phyloP scores from a whole-genome alignment of 2,113 vertebrate genomes.

The Melanostigma gelatinosum region DNA sequence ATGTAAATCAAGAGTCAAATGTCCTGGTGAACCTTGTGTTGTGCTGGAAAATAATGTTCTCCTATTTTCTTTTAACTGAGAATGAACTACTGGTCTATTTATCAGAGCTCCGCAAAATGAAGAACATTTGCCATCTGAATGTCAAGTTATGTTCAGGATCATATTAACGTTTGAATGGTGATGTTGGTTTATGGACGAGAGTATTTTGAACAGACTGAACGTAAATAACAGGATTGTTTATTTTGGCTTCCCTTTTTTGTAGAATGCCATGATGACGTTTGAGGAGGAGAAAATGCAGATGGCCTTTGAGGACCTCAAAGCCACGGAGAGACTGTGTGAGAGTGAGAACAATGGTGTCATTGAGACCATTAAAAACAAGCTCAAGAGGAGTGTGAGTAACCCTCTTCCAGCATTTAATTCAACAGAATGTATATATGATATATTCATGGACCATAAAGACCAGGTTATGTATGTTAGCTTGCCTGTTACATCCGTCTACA shows the following conservation, averaged over 20 bases:
- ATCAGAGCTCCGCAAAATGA: neutral
- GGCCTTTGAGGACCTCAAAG: constrained; percentile 92
- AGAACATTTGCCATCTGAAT: neutral
- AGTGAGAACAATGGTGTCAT: constrained; percentile 93
- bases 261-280: constrained; percentile 98
- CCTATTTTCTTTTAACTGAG: too few relatives aligned
- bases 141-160: neutral
- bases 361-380: constrained; percentile 95
- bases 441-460: neutral
- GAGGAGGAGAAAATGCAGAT: constrained; percentile 97
- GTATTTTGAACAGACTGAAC: too few relatives aligned
- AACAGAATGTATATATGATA: neutral
- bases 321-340: constrained; percentile 93
- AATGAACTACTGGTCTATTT: too few relatives aligned
- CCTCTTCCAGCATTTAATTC: neutral
- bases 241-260: neutral
- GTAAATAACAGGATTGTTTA: neutral
- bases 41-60: too few relatives aligned
- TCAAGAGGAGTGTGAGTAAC: constrained; percentile 91
- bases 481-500: neutral
- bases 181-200: too few relatives aligned
- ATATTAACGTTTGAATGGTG: neutral
- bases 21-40: too few relatives aligned
- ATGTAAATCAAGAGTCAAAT: too few relatives aligned
- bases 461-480: neutral